Evolutionary conservation across 1,140 invertebrate species (phyloP), one percentile per base, ranked within the genome.

Genomic region (Hylyphantes graminicola): DNA sequence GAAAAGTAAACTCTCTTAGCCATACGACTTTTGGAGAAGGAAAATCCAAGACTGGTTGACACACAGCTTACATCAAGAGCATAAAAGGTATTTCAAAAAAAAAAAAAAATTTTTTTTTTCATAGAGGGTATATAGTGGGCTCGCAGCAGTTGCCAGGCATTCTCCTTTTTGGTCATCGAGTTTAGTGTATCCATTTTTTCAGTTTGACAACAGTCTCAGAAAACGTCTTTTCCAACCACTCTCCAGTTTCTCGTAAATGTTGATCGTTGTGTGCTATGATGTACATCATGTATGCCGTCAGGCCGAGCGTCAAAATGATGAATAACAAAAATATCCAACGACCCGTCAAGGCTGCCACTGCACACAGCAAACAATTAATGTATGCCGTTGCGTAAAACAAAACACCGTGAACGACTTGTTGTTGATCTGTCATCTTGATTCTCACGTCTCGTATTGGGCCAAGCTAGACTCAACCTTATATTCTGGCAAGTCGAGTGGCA

Each of bases 271-370:
- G 53, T 8, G 72, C n/a, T 13, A 17, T 57, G 11, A 74, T 8
- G 7, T 74, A 59, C 72, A 74, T 74, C 72, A 74, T 74, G 19
- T 74, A 74, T 2, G 72, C 72, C 0, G 54, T 57, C 6, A 74
- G 17, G 15, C 72, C 72, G 6, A 74, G 17, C 9, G 72, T 74
- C 54, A 74, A 48, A 15, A 74, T 7, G 15, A 74, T 74, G 17
- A 74, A 12, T 6, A 74, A 7, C 4, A 74, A 48, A 74, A 74
- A 74, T 57, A 74, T 74, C 55, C 72, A 55, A 2, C 72, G 72
- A 13, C 72, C 72, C 11, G 54, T 74, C 9, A 74, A 7, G 0
- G 21, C 54, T 15, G 17, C 72, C 11, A 74, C 72, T 8, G 19
- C 54, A 10, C n/a, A n/a, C 0, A 74, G 19, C 2, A 74, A 1